Evolutionary conservation across 2,888 invertebrate species (phyloP), one percentile per base, ranked within the genome.

Genomic region (Ceramica pisi): DNA sequence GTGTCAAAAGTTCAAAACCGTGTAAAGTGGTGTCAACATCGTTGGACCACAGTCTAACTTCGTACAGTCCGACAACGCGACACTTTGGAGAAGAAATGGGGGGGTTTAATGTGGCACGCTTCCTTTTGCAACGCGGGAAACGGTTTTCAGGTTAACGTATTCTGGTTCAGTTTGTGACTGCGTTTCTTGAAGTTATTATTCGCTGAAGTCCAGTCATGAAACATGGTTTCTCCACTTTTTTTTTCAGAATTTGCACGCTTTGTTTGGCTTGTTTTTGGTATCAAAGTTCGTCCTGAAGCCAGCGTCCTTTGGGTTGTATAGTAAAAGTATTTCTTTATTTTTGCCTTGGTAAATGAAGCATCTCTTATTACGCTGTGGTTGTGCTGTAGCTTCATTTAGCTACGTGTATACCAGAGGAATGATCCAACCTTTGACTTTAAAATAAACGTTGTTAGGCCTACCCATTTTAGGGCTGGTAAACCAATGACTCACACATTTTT

Each of bases 1-100:
- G 85, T 87, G 90, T 89, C 89, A 89, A 80, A 84, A 86, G 88
- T 88, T 89, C 88, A 87, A 84, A 85, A 76, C 75, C 86, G 86
- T 87, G 88, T 85, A 84, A 87, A 89, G 85, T 83, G 82, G 80
- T 65, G 67, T 48, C 59, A 75, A 79, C 60, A 56, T 63, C 63
- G 53, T 77, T 66, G 80, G 59, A 50, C 63, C 68, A 68, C 75
- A 82, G 79, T 41, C 62, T 78, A 70, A 81, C 26, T 68, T 55
- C 51, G 21, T 60, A 57, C 67, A 67, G 82, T 66, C n/a, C 21
- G 10, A 26, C 71, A 56, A 21, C 48, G 51, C 19, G 48, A 75
- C 23, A 21, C 21, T 50, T 59, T 53, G 51, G 16, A 44, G 56
- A 61, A 31, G 71, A 7, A 78, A 56, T 50, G 12, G 14, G 14